These are phyloP conservation scores for Drosophila melanosoma DNA, from an alignment of 2,888 invertebrate species.

Conservation along the genomic window DNA sequence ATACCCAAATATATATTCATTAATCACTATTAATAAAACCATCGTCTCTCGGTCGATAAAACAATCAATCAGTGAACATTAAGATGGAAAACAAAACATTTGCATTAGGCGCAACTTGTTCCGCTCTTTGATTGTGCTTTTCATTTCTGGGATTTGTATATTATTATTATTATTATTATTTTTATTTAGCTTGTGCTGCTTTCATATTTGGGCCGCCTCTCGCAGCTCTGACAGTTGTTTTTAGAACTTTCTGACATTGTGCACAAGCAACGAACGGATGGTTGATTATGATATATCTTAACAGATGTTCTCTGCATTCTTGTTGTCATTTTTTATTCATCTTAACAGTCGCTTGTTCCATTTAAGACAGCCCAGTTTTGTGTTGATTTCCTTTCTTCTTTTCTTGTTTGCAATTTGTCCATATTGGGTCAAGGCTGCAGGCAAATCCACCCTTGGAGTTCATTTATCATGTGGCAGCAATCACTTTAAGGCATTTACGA, in stretches of 20 bases:
- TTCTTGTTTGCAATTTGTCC: conserved; percentile 10
- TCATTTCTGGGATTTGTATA: conserved; percentile 36
- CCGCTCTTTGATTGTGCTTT: conserved; percentile 26
- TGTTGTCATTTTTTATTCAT: conserved; percentile 37
- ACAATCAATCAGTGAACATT: conserved; percentile 60
- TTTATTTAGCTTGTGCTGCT: conserved; percentile 27
- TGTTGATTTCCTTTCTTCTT: not conserved
- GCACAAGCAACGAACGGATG: conserved; percentile 64
- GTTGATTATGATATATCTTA: conserved; percentile 70
- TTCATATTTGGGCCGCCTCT: conserved; percentile 11
- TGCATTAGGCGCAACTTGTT: conserved; percentile 36
- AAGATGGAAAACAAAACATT: conserved; percentile 55
- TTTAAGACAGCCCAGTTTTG: conserved; percentile 1
- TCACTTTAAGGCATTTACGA: not conserved
- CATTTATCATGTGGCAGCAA: conserved; percentile 13
- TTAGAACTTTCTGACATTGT: conserved; percentile 72
- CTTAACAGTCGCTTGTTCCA: conserved; percentile 48
- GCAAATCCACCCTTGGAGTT: conserved; percentile 11
- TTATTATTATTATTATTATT: conserved; percentile 9
- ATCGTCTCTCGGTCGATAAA: conserved; percentile 39
- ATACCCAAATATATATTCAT: conserved; percentile 6
- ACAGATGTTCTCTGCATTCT: conserved; percentile 66
- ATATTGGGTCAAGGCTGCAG: conserved; percentile 57
- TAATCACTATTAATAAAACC: conserved; percentile 17
- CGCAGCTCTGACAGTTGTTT: conserved; percentile 69